Conservation (phyloP, 2,888 invertebrate species). For the Seira ritae region DNA sequence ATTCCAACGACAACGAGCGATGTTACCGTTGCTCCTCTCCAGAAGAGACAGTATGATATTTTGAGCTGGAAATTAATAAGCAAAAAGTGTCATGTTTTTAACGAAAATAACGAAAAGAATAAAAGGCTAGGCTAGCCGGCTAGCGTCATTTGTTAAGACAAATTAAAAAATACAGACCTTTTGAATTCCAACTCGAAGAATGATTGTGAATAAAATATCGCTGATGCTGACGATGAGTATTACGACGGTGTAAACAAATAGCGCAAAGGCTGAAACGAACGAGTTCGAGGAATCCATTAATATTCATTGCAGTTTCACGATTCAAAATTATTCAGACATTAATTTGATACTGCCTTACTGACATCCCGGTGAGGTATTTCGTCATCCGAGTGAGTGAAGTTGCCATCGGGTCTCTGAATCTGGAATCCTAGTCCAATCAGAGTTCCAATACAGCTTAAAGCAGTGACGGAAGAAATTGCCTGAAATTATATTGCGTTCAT, state of each 20-base stretch:
- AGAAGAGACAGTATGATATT: conserved; percentile 51
- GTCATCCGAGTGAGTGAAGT: not conserved
- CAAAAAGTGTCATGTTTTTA: not conserved
- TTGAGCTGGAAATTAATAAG: conserved; percentile 40
- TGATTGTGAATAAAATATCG: conserved; percentile 44
- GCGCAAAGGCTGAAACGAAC: conserved; percentile 44
- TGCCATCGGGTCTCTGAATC: not conserved
- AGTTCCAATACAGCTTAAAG: conserved; percentile 19
- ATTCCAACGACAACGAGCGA: conserved; percentile 50
- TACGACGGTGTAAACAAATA: conserved; percentile 47
- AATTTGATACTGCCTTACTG: conserved; percentile 14
- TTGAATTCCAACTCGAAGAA: conserved; percentile 40
- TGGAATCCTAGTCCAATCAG: conserved; percentile 31
- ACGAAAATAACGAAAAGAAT: no score
- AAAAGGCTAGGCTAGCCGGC: no score
- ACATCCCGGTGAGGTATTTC: conserved; percentile 19
- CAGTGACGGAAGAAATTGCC: conserved; percentile 43
- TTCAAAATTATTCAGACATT: conserved; percentile 1
- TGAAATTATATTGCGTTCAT: not conserved
- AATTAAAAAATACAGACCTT: no score
- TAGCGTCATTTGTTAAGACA: no score
- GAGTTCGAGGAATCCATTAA: no score
- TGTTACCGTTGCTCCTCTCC: conserved; percentile 57
- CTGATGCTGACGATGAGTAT: conserved; percentile 47
- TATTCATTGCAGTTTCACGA: no score